Percentiles rank a stretch among this genome's conserved stretches.
Evolutionary conservation across 2,797 vertebrate genomes (phyloP).

Genomic region (Sparus aurata): DNA sequence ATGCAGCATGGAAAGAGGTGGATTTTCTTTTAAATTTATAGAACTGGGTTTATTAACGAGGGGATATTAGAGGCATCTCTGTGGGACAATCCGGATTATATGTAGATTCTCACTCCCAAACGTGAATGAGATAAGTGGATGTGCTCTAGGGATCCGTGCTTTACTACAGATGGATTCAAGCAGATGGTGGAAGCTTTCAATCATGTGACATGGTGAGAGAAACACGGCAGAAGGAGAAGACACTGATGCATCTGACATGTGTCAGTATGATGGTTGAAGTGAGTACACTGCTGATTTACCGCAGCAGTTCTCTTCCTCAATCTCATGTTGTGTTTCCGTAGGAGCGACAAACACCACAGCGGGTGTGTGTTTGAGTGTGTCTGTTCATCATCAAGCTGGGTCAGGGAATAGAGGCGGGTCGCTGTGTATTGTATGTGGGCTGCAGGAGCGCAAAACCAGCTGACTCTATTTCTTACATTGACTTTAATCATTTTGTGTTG

Average conservation of each 20-base stretch:
- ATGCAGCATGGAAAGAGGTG: neutral
- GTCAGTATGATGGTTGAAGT: conserved; percentile 5
- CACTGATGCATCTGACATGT: conserved; percentile 42
- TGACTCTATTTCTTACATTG: conserved; percentile 32
- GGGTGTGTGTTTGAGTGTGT: conserved; percentile 28
- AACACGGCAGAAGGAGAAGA: conserved; percentile 35
- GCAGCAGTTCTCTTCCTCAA: conserved; percentile 23
- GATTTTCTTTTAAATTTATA: neutral
- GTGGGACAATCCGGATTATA: neutral
- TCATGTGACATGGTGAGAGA: conserved; percentile 48
- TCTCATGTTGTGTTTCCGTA: conserved; percentile 34
- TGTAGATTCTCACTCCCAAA: conserved; percentile 13
- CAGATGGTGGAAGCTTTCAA: conserved; percentile 59
- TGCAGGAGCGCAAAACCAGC: conserved; percentile 36
- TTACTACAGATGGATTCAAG: conserved; percentile 57
- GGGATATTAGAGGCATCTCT: neutral
- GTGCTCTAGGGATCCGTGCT: conserved; percentile 21
- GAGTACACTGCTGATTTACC: conserved; percentile 3
- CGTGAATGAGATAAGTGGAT: conserved; percentile 31
- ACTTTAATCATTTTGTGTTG: conserved; percentile 50
- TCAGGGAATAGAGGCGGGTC: conserved; percentile 21
- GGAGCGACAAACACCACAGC: conserved; percentile 7
- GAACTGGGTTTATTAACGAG: neutral
- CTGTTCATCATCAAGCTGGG: conserved; percentile 48
- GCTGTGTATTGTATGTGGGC: conserved; percentile 24